Percentiles rank a stretch among this genome's conserved stretches.
phyloP scores from a whole-genome alignment of 2,797 vertebrate genomes.

The Limosa lapponica region DNA sequence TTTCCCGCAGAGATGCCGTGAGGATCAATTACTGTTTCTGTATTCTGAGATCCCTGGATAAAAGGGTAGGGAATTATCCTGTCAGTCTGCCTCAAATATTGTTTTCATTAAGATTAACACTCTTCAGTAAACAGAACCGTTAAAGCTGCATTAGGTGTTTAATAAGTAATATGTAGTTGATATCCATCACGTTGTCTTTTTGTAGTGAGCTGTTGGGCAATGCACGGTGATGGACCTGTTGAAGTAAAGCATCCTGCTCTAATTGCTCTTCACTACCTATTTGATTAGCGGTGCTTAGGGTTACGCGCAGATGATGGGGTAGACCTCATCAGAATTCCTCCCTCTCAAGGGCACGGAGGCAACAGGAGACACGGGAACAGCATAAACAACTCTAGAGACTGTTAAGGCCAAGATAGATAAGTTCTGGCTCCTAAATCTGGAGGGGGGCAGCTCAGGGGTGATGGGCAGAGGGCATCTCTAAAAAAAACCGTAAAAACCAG shows the following conservation, averaged over 20 bases:
- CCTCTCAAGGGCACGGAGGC: neutral
- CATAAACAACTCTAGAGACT: neutral
- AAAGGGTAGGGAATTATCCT: conserved; percentile 1
- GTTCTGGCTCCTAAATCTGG: neutral
- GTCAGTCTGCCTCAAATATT: conserved; percentile 40
- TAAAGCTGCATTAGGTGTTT: conserved; percentile 61
- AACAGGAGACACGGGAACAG: neutral
- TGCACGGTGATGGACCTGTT: neutral
- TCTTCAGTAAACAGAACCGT: conserved; percentile 50
- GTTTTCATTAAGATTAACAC: conserved; percentile 67
- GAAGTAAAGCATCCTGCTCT: conserved; percentile 16
- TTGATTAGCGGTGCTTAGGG: conserved; percentile 28
- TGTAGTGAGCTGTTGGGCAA: neutral
- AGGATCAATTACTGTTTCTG: conserved; percentile 48
- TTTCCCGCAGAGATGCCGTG: neutral
- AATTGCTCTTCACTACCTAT: conserved; percentile 28
- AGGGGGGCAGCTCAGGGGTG: neutral
- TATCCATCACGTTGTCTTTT: conserved; percentile 16
- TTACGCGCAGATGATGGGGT: neutral
- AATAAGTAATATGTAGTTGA: conserved; percentile 62
- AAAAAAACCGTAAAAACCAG: neutral
- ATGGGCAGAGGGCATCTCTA: neutral
- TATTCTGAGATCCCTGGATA: conserved; percentile 30
- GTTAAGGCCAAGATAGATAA: neutral
- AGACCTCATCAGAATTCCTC: neutral